Percentiles rank a stretch among this genome's conserved stretches.
These are phyloP conservation scores for Xylophagus ater DNA, from an alignment of 2,888 invertebrate species.

Conservation along the genomic window DNA sequence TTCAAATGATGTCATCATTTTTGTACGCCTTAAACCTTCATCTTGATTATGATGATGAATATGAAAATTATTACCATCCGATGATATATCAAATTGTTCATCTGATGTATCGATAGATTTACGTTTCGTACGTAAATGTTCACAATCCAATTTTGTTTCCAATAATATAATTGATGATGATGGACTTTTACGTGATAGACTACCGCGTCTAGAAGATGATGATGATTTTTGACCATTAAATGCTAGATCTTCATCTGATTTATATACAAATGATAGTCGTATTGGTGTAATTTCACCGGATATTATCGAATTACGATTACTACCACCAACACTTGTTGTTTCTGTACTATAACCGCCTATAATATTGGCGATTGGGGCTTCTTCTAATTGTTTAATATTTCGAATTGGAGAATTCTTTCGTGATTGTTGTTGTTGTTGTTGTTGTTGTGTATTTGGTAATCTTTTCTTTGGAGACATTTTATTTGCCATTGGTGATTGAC, in stretches of 20 bases:
- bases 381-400: slow-evolving; percentile 7
- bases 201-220: slow-evolving; percentile 21
- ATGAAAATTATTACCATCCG: not conserved
- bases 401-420: not conserved
- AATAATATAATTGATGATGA: slow-evolving; percentile 12
- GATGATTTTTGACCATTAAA: slow-evolving; percentile 15
- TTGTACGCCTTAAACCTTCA: slow-evolving; percentile 7
- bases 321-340: slow-evolving; percentile 6
- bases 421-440: not conserved
- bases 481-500: not conserved
- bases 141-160: slow-evolving; percentile 21
- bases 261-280: slow-evolving; percentile 13
- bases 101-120: slow-evolving; percentile 12
- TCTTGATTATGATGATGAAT: not conserved
- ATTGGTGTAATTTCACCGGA: slow-evolving; percentile 17
- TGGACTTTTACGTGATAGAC: slow-evolving; percentile 20
- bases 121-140: slow-evolving; percentile 15
- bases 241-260: slow-evolving; percentile 17
- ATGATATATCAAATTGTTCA: slow-evolving; percentile 6
- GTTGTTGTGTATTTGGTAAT: not conserved
- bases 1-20: slow-evolving; percentile 22
- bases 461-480: not conserved
- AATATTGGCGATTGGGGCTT: not conserved
- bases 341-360: not conserved
- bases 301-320: slow-evolving; percentile 17